Evolutionary conservation across 2,113 vertebrate species (phyloP).

Genomic region (Forbesichthys agassizii): DNA sequence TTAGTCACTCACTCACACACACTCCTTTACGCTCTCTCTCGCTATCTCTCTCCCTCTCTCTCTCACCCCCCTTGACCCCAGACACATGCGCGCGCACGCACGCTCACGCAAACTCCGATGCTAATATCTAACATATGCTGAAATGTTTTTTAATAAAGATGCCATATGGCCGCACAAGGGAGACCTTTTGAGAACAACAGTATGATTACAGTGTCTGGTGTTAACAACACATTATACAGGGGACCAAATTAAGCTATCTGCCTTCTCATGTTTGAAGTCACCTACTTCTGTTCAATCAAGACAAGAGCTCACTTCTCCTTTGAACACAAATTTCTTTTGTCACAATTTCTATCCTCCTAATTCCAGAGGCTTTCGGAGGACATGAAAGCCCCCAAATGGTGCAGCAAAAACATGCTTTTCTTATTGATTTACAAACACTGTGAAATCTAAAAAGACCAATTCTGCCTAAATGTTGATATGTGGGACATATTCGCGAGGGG

Average conservation of each 20-base stretch:
- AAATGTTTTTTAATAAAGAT: slow-evolving; percentile 20
- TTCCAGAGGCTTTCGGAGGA: slow-evolving; percentile 23
- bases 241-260: slow-evolving; percentile 3
- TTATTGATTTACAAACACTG: slow-evolving; percentile 66
- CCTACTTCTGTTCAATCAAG: slow-evolving; percentile 15
- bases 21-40: background rate
- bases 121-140: slow-evolving; percentile 61
- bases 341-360: slow-evolving; percentile 15
- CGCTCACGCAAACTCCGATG: slow-evolving; percentile 18
- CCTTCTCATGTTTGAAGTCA: background rate
- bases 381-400: slow-evolving; percentile 44
- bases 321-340: background rate
- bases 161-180: slow-evolving; percentile 5
- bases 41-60: background rate
- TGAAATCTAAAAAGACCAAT: slow-evolving; percentile 35
- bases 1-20: slow-evolving; percentile 54
- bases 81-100: slow-evolving; percentile 11
- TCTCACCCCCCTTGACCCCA: background rate
- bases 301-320: slow-evolving; percentile 3
- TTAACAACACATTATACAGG: slow-evolving; percentile 12
- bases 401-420: slow-evolving; percentile 41
- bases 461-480: slow-evolving; percentile 45
- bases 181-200: slow-evolving; percentile 6
- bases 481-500: slow-evolving; percentile 61
- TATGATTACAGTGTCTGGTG: slow-evolving; percentile 14